Evolutionary conservation across 2,797 vertebrate genomes (phyloP), one percentile per base, ranked within the genome.

Genomic region (Acipenser oxyrinchus): DNA sequence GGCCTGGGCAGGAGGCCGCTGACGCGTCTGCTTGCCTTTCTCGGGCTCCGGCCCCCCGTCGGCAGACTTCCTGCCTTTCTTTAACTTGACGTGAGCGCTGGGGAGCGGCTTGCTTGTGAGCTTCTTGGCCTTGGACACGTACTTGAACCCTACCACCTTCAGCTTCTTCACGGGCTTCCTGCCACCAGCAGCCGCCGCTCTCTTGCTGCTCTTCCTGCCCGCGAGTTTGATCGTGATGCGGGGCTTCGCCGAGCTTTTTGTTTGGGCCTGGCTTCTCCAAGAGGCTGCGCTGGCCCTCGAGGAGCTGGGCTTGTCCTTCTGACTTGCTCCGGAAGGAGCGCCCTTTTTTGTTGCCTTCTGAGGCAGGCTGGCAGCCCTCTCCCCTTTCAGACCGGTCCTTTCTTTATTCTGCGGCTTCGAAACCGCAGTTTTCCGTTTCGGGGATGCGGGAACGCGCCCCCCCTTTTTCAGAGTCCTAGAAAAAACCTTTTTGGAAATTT

Each of bases 71-170:
- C 70, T 72, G 64, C 82, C 84, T n/a, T 79, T 81, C 89, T 92
- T 92, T 91, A 93, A 89, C 83, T 91, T 91, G 73, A 93, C 89
- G 64, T 90, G 82, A 73, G 87, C 84, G 71, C 83, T 84, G 76
- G 88, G 87, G 81, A 91, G 86, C 66, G 89, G 84, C 72, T 86
- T 85, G 53, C 79, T 86, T 76, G 89, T 88, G 77, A 86, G 76
- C 77, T 89, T 89, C 76, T 84, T 85, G 70, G 85, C 78, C 82
- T 91, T 87, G 71, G 89, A 87, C 70, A 86, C 80, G 79, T 89
- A 86, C 77, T 91, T 86, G 77, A 88, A 80, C 80, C 84, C 85
- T 81, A 89, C 87, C 7, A 87, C 79, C 51, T 89, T 91, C 60
- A 90, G 70, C 60, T 89, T 90, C 23, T 89, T 89, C 15, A 66